Evolutionary conservation across 2,113 vertebrate genomes (phyloP).

Genomic region (Geococcyx californianus): DNA sequence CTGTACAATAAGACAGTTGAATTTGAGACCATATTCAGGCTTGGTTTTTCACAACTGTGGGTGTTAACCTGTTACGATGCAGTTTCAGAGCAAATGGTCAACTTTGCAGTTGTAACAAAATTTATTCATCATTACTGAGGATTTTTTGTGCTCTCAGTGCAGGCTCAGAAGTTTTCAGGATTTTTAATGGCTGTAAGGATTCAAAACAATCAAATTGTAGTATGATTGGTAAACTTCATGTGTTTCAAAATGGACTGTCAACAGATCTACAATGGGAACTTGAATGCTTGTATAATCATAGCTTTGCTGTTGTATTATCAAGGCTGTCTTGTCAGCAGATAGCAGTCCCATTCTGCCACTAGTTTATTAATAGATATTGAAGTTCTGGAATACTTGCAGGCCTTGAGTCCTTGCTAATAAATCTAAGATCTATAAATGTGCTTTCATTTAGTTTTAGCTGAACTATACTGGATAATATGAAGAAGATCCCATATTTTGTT

Average conservation of each 20-base stretch:
- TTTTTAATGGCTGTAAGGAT: not conserved
- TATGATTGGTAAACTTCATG: not conserved
- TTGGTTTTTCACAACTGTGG: not conserved
- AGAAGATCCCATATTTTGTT: not conserved
- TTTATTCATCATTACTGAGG: not conserved
- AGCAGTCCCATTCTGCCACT: constrained; percentile 65
- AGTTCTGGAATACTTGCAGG: constrained; percentile 73
- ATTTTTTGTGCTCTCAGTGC: not conserved
- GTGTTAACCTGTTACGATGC: not conserved
- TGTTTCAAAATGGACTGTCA: constrained; percentile 33
- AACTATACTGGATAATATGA: not conserved
- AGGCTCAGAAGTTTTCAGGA: not conserved
- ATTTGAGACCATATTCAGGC: not conserved
- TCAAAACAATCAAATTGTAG: not conserved
- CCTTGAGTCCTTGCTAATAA: constrained; percentile 64
- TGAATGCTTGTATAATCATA: constrained; percentile 55
- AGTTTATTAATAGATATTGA: constrained; percentile 77
- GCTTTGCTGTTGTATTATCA: constrained; percentile 66
- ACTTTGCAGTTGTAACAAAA: not conserved
- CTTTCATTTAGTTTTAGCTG: constrained; percentile 2
- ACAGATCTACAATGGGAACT: constrained; percentile 30
- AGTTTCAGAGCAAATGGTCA: not conserved
- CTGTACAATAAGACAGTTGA: not conserved
- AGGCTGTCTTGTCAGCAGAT: constrained; percentile 72
- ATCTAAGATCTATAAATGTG: constrained; percentile 41